phyloP scores from a whole-genome alignment of 2,888 invertebrate genomes.

The Tipula lateralis region DNA sequence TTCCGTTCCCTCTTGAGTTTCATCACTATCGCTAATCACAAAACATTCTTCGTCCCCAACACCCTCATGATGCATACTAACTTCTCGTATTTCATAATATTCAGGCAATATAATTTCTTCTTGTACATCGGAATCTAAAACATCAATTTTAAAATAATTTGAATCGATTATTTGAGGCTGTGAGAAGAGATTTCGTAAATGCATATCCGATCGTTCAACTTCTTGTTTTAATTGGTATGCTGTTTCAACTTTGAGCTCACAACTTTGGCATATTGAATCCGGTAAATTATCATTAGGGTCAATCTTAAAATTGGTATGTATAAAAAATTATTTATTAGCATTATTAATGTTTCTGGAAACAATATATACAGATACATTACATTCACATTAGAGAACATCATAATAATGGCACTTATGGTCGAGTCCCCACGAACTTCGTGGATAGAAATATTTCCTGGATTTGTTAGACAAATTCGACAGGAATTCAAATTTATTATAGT shows the following conservation, averaged over 20 bases:
- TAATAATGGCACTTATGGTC: conserved; percentile 12
- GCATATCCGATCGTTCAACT: not conserved
- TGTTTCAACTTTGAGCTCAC: conserved; percentile 26
- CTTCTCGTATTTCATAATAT: conserved; percentile 25
- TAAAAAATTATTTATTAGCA: not conserved
- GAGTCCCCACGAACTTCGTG: conserved; percentile 15
- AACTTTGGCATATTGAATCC: conserved; percentile 26
- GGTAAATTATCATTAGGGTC: conserved; percentile 20
- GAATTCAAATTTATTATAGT: not conserved
- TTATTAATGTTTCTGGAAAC: not conserved
- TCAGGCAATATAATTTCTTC: conserved; percentile 14
- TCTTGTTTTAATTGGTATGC: conserved; percentile 27
- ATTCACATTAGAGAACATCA: conserved; percentile 28
- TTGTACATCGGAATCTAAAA: not conserved
- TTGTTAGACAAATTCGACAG: not conserved
- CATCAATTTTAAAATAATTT: conserved; percentile 7
- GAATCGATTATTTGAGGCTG: conserved; percentile 9
- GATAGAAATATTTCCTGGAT: conserved; percentile 26
- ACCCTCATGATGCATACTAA: not conserved
- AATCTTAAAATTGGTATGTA: not conserved
- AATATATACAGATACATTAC: not conserved
- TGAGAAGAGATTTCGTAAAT: not conserved
- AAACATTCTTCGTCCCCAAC: conserved; percentile 2
- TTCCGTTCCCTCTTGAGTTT: not conserved
- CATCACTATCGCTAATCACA: conserved; percentile 24